Conservation (phyloP, 2,797 vertebrate species). For the Gallinago stenura region DNA sequence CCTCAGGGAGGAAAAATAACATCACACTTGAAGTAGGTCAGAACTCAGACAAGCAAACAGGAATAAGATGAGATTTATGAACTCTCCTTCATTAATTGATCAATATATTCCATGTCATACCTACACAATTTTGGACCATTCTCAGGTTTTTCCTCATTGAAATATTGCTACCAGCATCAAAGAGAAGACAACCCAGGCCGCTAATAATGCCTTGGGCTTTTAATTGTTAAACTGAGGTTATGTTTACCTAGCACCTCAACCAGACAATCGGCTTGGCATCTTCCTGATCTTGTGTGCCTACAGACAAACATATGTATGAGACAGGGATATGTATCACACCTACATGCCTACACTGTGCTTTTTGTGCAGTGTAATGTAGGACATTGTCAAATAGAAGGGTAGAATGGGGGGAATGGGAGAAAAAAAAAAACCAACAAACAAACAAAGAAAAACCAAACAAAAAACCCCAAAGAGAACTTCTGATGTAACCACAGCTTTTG, state of each 20-base stretch:
- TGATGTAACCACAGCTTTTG: neutral
- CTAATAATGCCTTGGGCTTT: neutral
- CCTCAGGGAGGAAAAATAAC: neutral
- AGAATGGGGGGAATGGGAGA: neutral
- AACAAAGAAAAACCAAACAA: neutral
- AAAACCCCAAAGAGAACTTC: neutral
- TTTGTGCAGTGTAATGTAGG: neutral
- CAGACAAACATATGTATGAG: neutral
- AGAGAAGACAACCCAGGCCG: neutral
- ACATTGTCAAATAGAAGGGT: neutral
- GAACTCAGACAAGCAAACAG: conserved; percentile 11
- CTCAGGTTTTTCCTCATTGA: neutral
- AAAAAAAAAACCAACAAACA: too few relatives aligned
- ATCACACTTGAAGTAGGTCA: neutral
- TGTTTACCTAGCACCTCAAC: neutral
- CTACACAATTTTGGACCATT: neutral
- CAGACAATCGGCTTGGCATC: neutral
- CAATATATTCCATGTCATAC: neutral
- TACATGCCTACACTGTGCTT: too few relatives aligned
- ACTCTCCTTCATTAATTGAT: neutral
- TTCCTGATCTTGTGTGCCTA: neutral
- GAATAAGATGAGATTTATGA: conserved; percentile 6
- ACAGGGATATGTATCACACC: neutral
- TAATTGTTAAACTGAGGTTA: neutral
- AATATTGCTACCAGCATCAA: neutral